phyloP scores from a whole-genome alignment of 2,888 invertebrate species.

The Diarsia rubi region DNA sequence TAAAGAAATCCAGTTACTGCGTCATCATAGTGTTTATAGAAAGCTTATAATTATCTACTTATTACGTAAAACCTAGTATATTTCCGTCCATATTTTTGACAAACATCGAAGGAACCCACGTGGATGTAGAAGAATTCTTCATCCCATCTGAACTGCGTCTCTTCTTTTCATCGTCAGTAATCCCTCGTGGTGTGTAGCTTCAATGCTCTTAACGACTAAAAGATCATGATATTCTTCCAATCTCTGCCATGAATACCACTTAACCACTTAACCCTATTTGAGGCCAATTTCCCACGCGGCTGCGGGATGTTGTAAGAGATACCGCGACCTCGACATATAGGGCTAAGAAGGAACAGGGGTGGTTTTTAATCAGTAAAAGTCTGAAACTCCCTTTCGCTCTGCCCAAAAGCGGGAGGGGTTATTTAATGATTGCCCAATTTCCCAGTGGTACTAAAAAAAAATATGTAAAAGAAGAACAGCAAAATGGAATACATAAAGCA shows the following conservation, averaged over 20 bases:
- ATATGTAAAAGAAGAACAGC: too few species aligned
- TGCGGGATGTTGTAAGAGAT: too few species aligned
- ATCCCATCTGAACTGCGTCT: not conserved
- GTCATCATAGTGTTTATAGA: constrained; percentile 26
- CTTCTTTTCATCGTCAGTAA: not conserved
- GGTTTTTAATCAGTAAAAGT: too few species aligned
- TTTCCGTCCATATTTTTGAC: not conserved
- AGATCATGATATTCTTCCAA: not conserved
- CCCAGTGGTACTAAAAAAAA: too few species aligned
- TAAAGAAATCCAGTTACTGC: constrained; percentile 21
- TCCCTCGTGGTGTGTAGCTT: not conserved
- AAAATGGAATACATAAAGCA: too few species aligned
- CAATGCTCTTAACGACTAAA: not conserved
- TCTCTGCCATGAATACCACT: not conserved
- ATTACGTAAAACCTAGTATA: constrained; percentile 23
- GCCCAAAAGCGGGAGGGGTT: too few species aligned
- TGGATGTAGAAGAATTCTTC: not conserved
- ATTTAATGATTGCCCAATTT: too few species aligned
- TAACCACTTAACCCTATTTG: not conserved
- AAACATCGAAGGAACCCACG: not conserved
- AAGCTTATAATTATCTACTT: constrained; percentile 6
- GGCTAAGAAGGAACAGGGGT: too few species aligned
- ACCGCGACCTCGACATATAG: too few species aligned
- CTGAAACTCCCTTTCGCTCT: too few species aligned
- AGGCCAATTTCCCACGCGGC: not conserved